Percentiles rank a stretch among this genome's conserved stretches.
These are phyloP conservation scores for Pyrrhosoma nymphula DNA, from an alignment of 2,888 invertebrate genomes.

Conservation along the genomic window DNA sequence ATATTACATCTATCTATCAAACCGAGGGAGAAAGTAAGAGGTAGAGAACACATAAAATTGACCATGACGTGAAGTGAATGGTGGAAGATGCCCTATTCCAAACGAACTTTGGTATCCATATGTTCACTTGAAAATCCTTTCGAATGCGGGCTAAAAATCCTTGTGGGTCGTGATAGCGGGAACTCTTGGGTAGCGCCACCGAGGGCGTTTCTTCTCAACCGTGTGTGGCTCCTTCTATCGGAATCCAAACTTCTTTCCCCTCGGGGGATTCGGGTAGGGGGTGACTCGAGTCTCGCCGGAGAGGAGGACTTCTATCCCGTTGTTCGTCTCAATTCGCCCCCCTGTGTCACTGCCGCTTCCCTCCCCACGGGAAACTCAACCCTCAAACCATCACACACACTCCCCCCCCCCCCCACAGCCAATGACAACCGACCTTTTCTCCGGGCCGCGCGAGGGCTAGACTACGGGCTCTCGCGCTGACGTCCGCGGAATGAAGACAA, in stretches of 20 bases:
- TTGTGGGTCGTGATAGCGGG: neutral
- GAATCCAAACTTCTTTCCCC: neutral
- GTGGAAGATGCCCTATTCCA: no score
- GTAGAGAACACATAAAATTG: no score
- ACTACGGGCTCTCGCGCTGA: neutral
- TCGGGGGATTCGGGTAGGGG: neutral
- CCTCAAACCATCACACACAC: no score
- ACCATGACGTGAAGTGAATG: no score
- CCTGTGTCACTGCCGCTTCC: neutral
- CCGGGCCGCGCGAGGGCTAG: neutral
- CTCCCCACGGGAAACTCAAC: no score
- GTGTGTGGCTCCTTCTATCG: neutral
- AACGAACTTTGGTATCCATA: no score
- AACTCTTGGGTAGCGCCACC: neutral
- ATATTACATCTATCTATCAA: no score
- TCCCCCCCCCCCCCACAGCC: neutral
- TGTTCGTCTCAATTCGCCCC: neutral
- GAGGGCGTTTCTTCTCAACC: neutral
- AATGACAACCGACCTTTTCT: neutral
- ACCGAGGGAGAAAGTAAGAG: no score
- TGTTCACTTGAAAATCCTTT: no score
- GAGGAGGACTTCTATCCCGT: neutral
- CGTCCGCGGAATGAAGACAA: constrained; percentile 22
- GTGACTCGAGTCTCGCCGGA: neutral
- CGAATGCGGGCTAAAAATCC: no score